Evolutionary conservation across 1,140 invertebrate species (phyloP).

Genomic region (Euura lappo): DNA sequence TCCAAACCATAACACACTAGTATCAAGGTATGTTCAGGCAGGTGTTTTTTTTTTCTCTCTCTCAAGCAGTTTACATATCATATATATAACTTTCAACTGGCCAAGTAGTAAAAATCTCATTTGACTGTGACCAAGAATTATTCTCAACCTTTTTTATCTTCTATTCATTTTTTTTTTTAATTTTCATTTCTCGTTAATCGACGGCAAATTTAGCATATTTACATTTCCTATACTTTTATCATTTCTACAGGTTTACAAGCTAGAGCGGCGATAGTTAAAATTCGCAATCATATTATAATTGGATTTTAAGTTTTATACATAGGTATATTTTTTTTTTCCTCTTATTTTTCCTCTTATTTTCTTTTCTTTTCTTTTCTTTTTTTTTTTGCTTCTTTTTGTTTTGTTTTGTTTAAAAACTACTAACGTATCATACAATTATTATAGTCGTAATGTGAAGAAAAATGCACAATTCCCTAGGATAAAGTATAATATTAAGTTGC

Average conservation of each 20-base stretch:
- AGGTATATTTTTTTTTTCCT: neutral
- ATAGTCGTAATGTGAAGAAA: neutral
- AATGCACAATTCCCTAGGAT: conserved; percentile 5
- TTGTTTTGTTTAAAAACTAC: neutral
- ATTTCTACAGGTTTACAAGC: neutral
- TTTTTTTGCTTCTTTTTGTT: too few relatives aligned
- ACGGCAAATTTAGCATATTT: neutral
- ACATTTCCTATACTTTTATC: neutral
- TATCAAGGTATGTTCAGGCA: too few relatives aligned
- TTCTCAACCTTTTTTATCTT: too few relatives aligned
- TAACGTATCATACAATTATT: neutral
- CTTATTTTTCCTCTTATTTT: too few relatives aligned
- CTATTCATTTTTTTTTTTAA: too few relatives aligned
- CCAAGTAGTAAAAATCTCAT: too few relatives aligned
- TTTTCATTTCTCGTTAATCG: too few relatives aligned
- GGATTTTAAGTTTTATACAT: neutral
- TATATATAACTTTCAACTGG: too few relatives aligned
- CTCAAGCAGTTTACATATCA: too few relatives aligned
- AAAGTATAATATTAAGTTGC: conserved; percentile 35
- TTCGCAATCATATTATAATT: neutral
- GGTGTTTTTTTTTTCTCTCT: too few relatives aligned
- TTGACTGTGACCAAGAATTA: too few relatives aligned
- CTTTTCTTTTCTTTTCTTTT: neutral
- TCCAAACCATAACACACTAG: too few relatives aligned
- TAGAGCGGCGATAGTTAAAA: conserved; percentile 1